Base-by-base conservation (phyloP, 2,113 vertebrate species). In the Tetraodon nigroviridis region DNA sequence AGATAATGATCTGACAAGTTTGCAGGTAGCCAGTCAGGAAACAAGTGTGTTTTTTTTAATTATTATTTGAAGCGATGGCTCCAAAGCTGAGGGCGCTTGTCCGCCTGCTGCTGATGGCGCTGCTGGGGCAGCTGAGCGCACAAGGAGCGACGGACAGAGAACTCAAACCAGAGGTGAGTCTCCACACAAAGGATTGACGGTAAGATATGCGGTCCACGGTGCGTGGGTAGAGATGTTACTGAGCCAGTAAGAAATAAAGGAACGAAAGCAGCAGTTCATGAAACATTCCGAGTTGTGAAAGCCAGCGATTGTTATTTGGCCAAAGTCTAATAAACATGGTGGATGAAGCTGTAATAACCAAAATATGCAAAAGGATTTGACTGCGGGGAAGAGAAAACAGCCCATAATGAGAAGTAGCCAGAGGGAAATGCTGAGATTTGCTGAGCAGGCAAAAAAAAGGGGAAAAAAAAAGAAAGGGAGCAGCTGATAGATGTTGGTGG, bases 161-260 rank as follows among this genome's bases (percentile, higher is more conserved):
- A 1, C 1, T 84, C 17, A 90, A 88, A 40, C 85, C 89, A 6
- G 86, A 91, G 89, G 90, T 91, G 66, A 79, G 70, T 2, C 51
- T 32, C 17, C 27, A 17, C 51, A 21, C 19, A 50, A 20, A 50
- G 19, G 20, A 13, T 7, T 50, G 0, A 20, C 10, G 5, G n/a
- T 11, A 19, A 18, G 10, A 11, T 37, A 10, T 11, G 29, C 29
- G 1, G 29, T 32, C 29, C 29, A 32, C 29, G 8, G 29, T 10
- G 32, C 32, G 11, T 12, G 32, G 4, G 7, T 11, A 3, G 32
- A 37, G 32, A 37, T 37, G 7, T 37, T 0, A 11, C 32, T 3
- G 8, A 37, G 32, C 1, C 32, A 37, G 32, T 3, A 2, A 11
- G 8, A 12, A 8, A 11, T 37, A 37, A 8, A 37, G 6, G 29